These are phyloP conservation scores for Tiliacea aurago DNA, from an alignment of 2,888 invertebrate species.

Conservation along the genomic window DNA sequence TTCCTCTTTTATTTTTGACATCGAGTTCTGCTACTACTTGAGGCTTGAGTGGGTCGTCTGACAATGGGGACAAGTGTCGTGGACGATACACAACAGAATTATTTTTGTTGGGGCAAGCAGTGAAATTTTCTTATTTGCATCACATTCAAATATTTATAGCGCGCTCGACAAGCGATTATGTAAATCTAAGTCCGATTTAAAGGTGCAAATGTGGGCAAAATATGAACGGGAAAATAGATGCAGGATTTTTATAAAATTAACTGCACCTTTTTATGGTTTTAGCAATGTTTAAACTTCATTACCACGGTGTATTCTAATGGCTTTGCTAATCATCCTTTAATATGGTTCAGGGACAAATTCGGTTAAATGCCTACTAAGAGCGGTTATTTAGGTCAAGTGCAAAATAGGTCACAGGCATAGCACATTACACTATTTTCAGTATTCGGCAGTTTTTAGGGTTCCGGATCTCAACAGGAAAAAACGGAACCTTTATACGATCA, in stretches of 20 bases:
- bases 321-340: slow-evolving; percentile 10
- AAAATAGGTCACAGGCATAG: slow-evolving; percentile 35
- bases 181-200: slow-evolving; percentile 32
- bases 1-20: slow-evolving; percentile 70
- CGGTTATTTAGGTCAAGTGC: slow-evolving; percentile 40
- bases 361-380: not conserved
- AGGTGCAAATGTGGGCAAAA: slow-evolving; percentile 32
- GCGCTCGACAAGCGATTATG: slow-evolving; percentile 50
- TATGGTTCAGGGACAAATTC: slow-evolving; percentile 4
- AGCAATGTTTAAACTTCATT: not conserved
- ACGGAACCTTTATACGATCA: too few relatives aligned
- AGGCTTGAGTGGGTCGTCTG: slow-evolving; percentile 67
- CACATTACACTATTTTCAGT: slow-evolving; percentile 1
- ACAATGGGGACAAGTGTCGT: slow-evolving; percentile 76
- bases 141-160: slow-evolving; percentile 64
- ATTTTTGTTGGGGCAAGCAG: slow-evolving; percentile 64
- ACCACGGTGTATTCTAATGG: not conserved
- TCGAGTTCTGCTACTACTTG: slow-evolving; percentile 66
- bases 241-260: slow-evolving; percentile 1
- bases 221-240: slow-evolving; percentile 4
- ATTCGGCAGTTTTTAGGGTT: too few relatives aligned
- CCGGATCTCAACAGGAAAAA: too few relatives aligned
- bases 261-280: not conserved
- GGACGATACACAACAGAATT: slow-evolving; percentile 69
- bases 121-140: slow-evolving; percentile 66